Evolutionary conservation across 2,113 vertebrate genomes (phyloP).

Genomic region (Gnathonemus echidnorhynchus): DNA sequence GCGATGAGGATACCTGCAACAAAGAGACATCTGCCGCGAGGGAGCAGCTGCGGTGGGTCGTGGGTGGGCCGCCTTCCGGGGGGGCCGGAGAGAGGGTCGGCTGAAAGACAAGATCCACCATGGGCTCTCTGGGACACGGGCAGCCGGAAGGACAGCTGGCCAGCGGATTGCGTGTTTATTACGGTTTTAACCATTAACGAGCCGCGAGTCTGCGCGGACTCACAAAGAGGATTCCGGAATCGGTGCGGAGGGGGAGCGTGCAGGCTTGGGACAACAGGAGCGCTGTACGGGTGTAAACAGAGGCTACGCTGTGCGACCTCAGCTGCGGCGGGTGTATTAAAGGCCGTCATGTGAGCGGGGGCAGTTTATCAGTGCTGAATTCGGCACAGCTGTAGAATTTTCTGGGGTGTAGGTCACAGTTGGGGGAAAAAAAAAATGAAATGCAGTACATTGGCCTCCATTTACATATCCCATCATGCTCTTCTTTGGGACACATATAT

Average conservation of each 20-base stretch:
- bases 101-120: constrained; percentile 29
- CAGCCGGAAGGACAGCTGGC: constrained; percentile 3
- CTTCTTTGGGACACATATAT: not conserved
- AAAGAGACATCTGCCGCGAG: not conserved
- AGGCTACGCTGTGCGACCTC: not conserved
- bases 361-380: not conserved
- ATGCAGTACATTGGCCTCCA: not conserved
- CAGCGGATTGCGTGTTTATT: not conserved
- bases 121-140: not conserved
- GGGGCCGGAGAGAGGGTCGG: constrained; percentile 10
- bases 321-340: not conserved
- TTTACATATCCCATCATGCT: not conserved
- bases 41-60: not conserved
- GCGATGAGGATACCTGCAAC: not conserved
- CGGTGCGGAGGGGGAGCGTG: not conserved
- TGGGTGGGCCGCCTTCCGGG: not conserved
- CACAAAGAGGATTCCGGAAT: not conserved
- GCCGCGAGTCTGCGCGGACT: not conserved
- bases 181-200: constrained; percentile 1
- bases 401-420: not conserved
- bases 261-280: not conserved
- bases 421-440: not conserved
- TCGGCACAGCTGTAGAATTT: not conserved
- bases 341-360: not conserved
- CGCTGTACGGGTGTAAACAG: not conserved